Conservation (phyloP, 2,888 invertebrate genomes). For the Eristalis intricaria region DNA sequence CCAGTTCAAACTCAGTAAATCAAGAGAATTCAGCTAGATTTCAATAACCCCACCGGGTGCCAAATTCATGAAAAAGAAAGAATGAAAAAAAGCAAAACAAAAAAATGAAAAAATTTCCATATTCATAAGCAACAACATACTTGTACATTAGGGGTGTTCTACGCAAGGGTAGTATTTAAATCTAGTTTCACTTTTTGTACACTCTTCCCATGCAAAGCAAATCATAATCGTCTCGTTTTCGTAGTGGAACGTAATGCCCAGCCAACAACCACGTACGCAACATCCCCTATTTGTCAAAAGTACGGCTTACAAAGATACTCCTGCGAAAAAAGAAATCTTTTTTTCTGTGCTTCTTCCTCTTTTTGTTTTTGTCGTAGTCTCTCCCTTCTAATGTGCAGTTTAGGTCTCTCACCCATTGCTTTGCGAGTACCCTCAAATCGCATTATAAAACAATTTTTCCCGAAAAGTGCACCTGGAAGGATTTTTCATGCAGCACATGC, state of each 20-base stretch:
- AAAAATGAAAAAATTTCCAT: conserved; percentile 54
- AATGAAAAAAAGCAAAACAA: conserved; percentile 17
- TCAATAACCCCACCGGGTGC: conserved; percentile 52
- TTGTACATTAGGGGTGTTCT: conserved; percentile 41
- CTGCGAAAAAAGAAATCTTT: conserved; percentile 55
- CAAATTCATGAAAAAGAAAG: conserved; percentile 35
- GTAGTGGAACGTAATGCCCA: conserved; percentile 35
- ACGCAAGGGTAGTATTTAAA: conserved; percentile 54
- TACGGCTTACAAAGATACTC: conserved; percentile 54
- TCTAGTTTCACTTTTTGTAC: conserved; percentile 32
- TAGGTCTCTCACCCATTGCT: conserved; percentile 60
- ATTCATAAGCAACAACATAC: conserved; percentile 59
- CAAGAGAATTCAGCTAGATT: conserved; percentile 48
- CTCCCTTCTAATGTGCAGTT: conserved; percentile 66
- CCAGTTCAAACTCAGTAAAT: conserved; percentile 6
- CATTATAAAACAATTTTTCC: conserved; percentile 67
- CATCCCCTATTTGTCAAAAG: conserved; percentile 63
- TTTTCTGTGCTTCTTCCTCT: conserved; percentile 9
- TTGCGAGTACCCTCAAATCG: conserved; percentile 67
- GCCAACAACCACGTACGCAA: conserved; percentile 60
- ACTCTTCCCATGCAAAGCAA: conserved; percentile 60
- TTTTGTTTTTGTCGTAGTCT: conserved; percentile 55
- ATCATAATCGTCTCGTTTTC: conserved; percentile 57
- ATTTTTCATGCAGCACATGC: conserved; percentile 72
- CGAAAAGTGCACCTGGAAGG: conserved; percentile 71